Base-by-base conservation (phyloP, 1,140 invertebrate species). In the Anoplolepis gracilipes region DNA sequence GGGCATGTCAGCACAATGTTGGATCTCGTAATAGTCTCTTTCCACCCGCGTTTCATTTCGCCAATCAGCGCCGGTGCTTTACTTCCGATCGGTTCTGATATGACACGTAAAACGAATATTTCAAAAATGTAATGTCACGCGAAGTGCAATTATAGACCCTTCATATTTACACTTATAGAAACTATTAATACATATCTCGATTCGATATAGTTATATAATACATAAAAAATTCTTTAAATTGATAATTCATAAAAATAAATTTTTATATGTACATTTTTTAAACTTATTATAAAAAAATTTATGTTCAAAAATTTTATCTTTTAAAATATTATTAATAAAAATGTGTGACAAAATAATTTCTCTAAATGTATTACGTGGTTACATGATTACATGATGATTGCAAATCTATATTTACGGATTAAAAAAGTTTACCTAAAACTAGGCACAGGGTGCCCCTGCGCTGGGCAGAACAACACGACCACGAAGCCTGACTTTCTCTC, bases 1-100 rank as follows among this genome's bases (percentile, higher is more conserved):
- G 96, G 96, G 94, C 95, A 97, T 90, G 96, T 95, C 92, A 96
- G 93, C 86, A 93, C 96, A 90, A 96, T 94, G 94, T 95, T 90
- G 92, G 86, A 81, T 28, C 82, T 87, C 13, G 88, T 69, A 53
- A 84, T 85, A 79, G 87, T 90, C 33, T 92, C 90, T 77, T 93
- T 88, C 92, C 92, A 92, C 55, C 90, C 92, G 55, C 92, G 93
- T 79, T 95, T 95, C 87, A 93, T 88, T 64, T 95, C 95, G 8
- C 91, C 91, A 8, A 86, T 95, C 90, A 96, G 94, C 95, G 96
- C 96, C 79, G 97, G 97, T 85, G 96, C 95, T 88, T 96, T 96
- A 88, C 96, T 97, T 92, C 96, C 96, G 92, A 97, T 95, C 53
- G 97, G 97, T 93, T 97, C 97, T 97, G 93, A 64, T n/a, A n/a